Evolutionary conservation across 2,113 vertebrate genomes (phyloP).

Genomic region (Sclerurus mexicanus): DNA sequence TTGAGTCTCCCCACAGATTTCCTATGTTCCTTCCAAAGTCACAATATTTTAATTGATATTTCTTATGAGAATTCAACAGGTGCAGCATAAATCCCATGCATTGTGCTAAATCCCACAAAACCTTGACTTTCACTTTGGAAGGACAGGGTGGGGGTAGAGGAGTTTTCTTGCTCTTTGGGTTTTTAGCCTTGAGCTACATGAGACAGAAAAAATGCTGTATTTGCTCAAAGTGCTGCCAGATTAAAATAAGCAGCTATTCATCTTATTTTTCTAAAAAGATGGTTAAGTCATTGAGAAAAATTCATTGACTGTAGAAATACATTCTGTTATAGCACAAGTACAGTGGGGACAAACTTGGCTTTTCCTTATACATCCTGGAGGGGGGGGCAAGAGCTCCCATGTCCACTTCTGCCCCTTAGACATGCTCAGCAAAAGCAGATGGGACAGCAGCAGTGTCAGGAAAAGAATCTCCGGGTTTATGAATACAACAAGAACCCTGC

Average conservation of each 20-base stretch:
- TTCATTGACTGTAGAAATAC: not conserved
- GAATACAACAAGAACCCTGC: not conserved
- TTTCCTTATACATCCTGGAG: not conserved
- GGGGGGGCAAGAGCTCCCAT: not conserved
- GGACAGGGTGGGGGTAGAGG: rapidly evolving
- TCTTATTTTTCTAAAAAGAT: constrained; percentile 10
- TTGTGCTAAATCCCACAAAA: constrained; percentile 51
- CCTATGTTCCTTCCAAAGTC: constrained; percentile 42
- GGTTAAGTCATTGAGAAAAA: constrained; percentile 50
- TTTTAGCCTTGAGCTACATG: constrained; percentile 38
- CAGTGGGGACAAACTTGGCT: not conserved
- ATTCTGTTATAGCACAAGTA: not conserved
- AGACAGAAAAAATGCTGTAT: constrained; percentile 54
- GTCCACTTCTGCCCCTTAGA: not conserved
- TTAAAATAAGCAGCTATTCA: constrained; percentile 53
- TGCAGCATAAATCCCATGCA: constrained; percentile 57
- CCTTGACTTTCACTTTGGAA: constrained; percentile 30
- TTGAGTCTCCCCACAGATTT: not conserved
- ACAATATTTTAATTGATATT: constrained; percentile 55
- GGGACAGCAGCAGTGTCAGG: not conserved
- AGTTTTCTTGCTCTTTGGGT: constrained; percentile 23
- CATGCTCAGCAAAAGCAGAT: not conserved
- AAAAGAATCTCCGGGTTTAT: not conserved
- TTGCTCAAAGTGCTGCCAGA: constrained; percentile 53
- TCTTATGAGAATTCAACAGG: constrained; percentile 63